A percentile compares a stretch with the other conserved stretches of the same genome.
These are phyloP conservation scores for Drosophila birchii DNA, from an alignment of 2,888 invertebrate species.

Conservation along the genomic window DNA sequence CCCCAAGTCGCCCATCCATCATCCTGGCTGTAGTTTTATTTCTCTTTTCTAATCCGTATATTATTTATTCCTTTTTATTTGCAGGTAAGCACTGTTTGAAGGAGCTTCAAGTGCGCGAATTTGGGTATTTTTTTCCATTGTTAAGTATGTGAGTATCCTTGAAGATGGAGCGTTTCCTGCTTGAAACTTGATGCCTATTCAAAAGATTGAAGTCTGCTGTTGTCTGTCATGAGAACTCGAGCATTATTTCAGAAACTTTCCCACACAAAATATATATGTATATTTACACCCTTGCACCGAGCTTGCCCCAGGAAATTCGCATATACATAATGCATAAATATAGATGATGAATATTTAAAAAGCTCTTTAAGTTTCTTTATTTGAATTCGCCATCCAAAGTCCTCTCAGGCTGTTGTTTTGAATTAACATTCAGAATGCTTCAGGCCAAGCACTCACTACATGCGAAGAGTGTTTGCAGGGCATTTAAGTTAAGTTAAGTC, in stretches of 20 bases:
- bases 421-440: conserved; percentile 37
- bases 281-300: too few species aligned
- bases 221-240: conserved; percentile 40
- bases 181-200: conserved; percentile 68
- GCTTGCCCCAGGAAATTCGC: conserved; percentile 11
- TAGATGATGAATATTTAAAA: conserved; percentile 34
- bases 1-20: conserved; percentile 28
- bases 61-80: conserved; percentile 35
- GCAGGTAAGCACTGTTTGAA: conserved; percentile 62
- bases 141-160: conserved; percentile 42
- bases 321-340: conserved; percentile 19
- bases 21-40: not conserved
- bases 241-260: conserved; percentile 47
- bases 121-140: conserved; percentile 10
- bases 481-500: conserved; percentile 30
- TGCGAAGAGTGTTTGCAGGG: conserved; percentile 19
- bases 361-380: conserved; percentile 19
- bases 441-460: conserved; percentile 14
- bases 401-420: conserved; percentile 10
- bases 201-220: conserved; percentile 28
- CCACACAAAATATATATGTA: conserved; percentile 44
- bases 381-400: not conserved
- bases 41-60: conserved; percentile 44
- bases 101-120: conserved; percentile 23
- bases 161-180: conserved; percentile 55